A percentile compares a stretch with the other conserved stretches of the same genome.
Conservation (phyloP, 2,113 vertebrate genomes). For the Xenus cinereus region DNA sequence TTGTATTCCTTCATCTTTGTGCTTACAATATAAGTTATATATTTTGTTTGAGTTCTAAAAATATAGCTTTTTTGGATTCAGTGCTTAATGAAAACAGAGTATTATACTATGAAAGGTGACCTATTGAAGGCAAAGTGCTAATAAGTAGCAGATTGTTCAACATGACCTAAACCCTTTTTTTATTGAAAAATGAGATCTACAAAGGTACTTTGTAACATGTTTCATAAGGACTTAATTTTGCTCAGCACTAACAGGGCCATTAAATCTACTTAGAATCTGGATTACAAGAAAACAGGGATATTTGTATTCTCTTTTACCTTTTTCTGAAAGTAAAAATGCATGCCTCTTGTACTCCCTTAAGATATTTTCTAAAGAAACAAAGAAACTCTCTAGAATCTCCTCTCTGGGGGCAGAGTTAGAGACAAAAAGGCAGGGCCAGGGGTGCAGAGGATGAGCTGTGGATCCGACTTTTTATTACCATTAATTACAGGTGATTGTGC, state of each 20-base stretch:
- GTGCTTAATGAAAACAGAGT: constrained; percentile 50
- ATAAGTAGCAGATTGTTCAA: constrained; percentile 56
- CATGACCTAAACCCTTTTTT: constrained; percentile 45
- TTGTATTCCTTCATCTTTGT: background rate
- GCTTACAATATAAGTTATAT: background rate
- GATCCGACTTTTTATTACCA: background rate
- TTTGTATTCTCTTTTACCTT: constrained; percentile 21
- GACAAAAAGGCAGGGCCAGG: background rate
- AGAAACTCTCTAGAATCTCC: background rate
- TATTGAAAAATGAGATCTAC: constrained; percentile 52
- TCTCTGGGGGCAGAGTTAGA: background rate
- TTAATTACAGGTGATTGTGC: background rate
- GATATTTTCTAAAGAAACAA: constrained; percentile 10
- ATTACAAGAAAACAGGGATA: constrained; percentile 58
- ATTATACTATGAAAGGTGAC: constrained; percentile 16
- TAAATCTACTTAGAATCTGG: constrained; percentile 60
- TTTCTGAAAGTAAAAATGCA: constrained; percentile 7
- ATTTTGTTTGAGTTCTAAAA: constrained; percentile 38
- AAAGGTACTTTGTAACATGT: constrained; percentile 61
- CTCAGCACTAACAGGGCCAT: constrained; percentile 50
- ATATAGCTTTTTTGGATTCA: background rate
- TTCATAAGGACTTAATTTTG: constrained; percentile 72
- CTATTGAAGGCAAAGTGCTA: constrained; percentile 54
- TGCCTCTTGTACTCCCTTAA: background rate
- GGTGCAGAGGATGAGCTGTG: background rate